Percentiles rank a stretch among this genome's conserved stretches.
phyloP scores from a whole-genome alignment of 2,113 vertebrate genomes.

The Cephalopterus ornatus region DNA sequence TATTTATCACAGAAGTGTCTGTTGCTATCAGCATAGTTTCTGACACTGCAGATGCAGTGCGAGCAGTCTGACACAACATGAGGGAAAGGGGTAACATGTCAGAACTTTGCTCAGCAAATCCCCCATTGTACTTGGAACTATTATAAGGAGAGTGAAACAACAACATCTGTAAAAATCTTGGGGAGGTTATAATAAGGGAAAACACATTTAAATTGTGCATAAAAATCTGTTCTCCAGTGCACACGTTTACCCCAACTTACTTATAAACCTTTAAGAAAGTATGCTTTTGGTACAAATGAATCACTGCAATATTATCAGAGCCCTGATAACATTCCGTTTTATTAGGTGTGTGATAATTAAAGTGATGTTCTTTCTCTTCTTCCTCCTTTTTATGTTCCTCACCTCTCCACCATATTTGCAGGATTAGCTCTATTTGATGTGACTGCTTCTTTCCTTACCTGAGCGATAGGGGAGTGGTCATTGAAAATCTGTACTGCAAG shows the following conservation, averaged over 20 bases:
- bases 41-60: background rate
- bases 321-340: background rate
- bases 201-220: background rate
- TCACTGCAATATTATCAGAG: background rate
- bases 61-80: fast-evolving
- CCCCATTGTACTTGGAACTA: background rate
- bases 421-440: background rate
- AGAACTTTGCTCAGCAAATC: background rate
- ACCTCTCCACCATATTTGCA: background rate
- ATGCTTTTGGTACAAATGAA: background rate
- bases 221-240: background rate
- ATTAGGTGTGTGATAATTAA: background rate
- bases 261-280: background rate
- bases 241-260: background rate
- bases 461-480: background rate
- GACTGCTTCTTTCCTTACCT: background rate
- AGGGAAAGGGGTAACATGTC: background rate
- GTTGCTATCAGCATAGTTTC: background rate
- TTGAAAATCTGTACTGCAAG: background rate
- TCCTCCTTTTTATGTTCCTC: background rate
- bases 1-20: background rate
- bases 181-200: background rate
- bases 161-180: background rate
- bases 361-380: background rate
- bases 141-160: background rate